Base-by-base conservation (phyloP, 1,140 invertebrate species). In the Brachionus paranguensis region DNA sequence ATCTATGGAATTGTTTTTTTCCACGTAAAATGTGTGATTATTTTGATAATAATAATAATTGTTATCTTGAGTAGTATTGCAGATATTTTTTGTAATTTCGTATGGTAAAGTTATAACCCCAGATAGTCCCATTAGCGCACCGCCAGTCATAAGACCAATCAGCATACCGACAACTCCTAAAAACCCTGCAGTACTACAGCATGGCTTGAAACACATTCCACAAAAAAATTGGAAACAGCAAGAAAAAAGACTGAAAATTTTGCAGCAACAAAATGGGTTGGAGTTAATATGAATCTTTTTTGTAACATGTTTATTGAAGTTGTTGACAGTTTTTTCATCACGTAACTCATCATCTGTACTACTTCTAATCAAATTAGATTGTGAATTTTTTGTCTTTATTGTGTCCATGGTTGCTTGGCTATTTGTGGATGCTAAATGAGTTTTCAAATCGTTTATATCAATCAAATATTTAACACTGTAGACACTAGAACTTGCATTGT, bases 51-150 rank as follows among this genome's bases (percentile, higher is more conserved):
- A 76, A 50, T 50, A 76, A 50, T 37, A 50, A n/a, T 50, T 50
- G 20, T 27, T 76, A 12, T 76, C 43, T 10, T 76, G 43, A 2
- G 78, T 81, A 6, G 78, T 41, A 37, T 81, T 81, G 17, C 78
- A 81, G 24, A 81, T 81, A 68, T 68, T 81, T 60, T 68, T 60
- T 3, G 78, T 81, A 6, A 81, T 64, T 68, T 81, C 78, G 43
- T 81, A 81, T 3, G 78, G 78, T 33, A 81, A 27, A 3, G 78
- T 53, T 41, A 81, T n/a, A 27, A 81, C 14, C n/a, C 78, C 78
- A 20, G 33, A 14, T 27, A 81, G 11, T 24, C 78, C 78, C 53
- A 81, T 47, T 10, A 81, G 10, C 11, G 53, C 20, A 12, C 24
- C 53, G n/a, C 78, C 78, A 12, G 78, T 24, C 24, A 81, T 27